Base-by-base conservation (phyloP, 2,888 invertebrate species). In the Lycaena phlaeas region DNA sequence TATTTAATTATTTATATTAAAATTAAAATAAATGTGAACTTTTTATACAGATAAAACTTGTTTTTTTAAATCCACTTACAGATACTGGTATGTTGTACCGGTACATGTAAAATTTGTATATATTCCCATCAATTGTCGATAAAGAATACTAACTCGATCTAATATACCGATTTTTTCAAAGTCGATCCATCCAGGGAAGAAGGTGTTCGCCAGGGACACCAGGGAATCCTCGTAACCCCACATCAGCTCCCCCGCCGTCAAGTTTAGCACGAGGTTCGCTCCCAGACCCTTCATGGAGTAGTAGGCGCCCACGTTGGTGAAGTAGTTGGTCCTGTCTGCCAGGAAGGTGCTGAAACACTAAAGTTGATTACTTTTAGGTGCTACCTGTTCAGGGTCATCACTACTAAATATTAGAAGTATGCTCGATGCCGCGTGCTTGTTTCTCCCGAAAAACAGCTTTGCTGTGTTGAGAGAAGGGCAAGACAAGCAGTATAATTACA, bases 181-280 rank as follows among this genome's bases (percentile, higher is more conserved):
- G 53, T 93, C 89, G 9, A 95, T 91, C 86, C 93, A 91, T n/a
- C 87, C 88, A 0, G 95, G 94, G 11, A 94, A 64, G 27, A 92
- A 67, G 14, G 81, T 87, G 51, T 91, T 89, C 0, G 93, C 94
- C 25, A 94, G 68, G 1, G 87, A 81, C 12, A 96, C 90, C 6
- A 96, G 60, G 0, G 87, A 86, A 60, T 96, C 95, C 4, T 92
- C 87, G 63, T 94, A 95, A 0, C 95, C 95, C 93, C 94, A 95
- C 12, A 95, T 75, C 54, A 92, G 89, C 11, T 94, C 90, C 18
- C 92, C 75, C 0, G 91, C 88, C 0, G 89, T 87, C 37, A 92
- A 57, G 31, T 87, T 86, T 30, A 89, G 68, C 60, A 95, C 90
- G 2, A 93, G 86, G 54, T 90, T 74, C 1, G 90, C 85, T 36